phyloP scores from a whole-genome alignment of 2,113 vertebrate species.

The Orthonyx spaldingii region DNA sequence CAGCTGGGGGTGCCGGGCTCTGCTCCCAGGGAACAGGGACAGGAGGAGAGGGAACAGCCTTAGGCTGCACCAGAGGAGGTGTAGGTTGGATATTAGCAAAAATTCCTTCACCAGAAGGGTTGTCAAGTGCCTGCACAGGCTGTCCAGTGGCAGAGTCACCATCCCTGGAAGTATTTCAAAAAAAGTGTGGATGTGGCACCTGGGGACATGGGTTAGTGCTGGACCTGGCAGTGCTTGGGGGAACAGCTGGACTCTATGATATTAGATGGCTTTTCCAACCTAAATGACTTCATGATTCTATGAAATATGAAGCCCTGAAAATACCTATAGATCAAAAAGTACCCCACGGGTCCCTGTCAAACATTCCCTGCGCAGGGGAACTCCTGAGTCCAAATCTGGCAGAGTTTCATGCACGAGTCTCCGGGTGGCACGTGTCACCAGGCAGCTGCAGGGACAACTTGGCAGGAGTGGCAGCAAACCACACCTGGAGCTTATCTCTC shows the following conservation, averaged over 20 bases:
- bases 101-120: neutral
- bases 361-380: neutral
- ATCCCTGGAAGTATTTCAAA: neutral
- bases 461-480: neutral
- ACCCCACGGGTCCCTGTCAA: fast-evolving
- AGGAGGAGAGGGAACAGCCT: neutral
- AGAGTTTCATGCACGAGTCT: neutral
- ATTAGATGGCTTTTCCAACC: neutral
- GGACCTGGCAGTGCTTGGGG: neutral
- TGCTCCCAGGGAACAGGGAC: neutral
- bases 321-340: neutral
- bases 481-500: neutral
- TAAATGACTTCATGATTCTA: neutral
- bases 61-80: neutral
- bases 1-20: fast-evolving
- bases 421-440: neutral
- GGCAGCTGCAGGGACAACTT: neutral
- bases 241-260: neutral
- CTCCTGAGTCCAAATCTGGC: neutral
- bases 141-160: neutral
- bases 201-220: neutral
- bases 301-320: neutral
- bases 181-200: neutral
- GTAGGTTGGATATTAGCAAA: neutral
- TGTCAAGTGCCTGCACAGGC: neutral